Conservation (phyloP, 2,113 vertebrate genomes). For the Xenopus tropicalis region UCB_Xtro_10.0 CM004444.2:38400001-38400500, state of each 20-base stretch:
- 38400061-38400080: slow-evolving; percentile 62
- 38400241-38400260: slow-evolving; percentile 64
- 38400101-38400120: slow-evolving; percentile 65
- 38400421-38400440: slow-evolving; percentile 83
- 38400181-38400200: slow-evolving; percentile 73
- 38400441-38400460: slow-evolving; percentile 66
- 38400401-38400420: slow-evolving; percentile 64
- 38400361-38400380: slow-evolving; percentile 88
- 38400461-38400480: slow-evolving; percentile 64
- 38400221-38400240: slow-evolving; percentile 69
- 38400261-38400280: slow-evolving; percentile 77
- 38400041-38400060: slow-evolving; percentile 45
- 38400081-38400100: slow-evolving; percentile 74
- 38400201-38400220: slow-evolving; percentile 73
- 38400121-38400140: slow-evolving; percentile 80
- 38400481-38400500: slow-evolving; percentile 63
- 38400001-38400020: slow-evolving; percentile 83
- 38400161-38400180: slow-evolving; percentile 71
- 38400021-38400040: slow-evolving; percentile 67
- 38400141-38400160: slow-evolving; percentile 77
- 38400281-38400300: slow-evolving; percentile 67
- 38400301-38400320: slow-evolving; percentile 77
- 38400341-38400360: slow-evolving; percentile 69
- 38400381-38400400: slow-evolving; percentile 67
- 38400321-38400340: slow-evolving; percentile 68